Evolutionary conservation across 2,113 vertebrate genomes (phyloP), one percentile per base, ranked within the genome.

Genomic region (Egretta garzetta): DNA sequence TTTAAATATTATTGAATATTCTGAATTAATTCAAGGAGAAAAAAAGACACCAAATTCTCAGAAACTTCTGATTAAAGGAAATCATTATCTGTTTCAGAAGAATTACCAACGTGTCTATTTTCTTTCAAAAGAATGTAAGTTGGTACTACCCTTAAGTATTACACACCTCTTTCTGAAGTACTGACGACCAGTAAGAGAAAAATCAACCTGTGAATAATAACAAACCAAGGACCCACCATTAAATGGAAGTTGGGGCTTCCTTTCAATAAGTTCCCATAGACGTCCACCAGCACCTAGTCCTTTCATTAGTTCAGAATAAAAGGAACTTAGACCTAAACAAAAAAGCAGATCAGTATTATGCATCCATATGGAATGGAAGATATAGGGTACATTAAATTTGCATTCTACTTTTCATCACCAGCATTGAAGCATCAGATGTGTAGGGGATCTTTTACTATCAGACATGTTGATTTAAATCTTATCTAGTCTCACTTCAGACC

Each of bases 251-350:
- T 98, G 97, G 0, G 99, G 99, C 50, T 99, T 98, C 89, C 99
- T 98, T 95, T 99, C 99, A 66, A 99, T 96, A 83, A 99, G 98
- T 96, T 99, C 98, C 99, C 99, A 99, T 4, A 99, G 98, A 80
- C 99, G 98, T n/a, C 98, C 85, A 68, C 99, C 99, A 1, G 99
- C 99, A 62, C 99, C 99, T 68, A 99, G 98, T 39, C 99, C 99
- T 94, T 99, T 99, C 99, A 99, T 99, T 79, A 99, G 97, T 96
- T 99, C 99, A 1, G 99, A 99, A 97, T 99, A 99, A 98, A 99
- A 99, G 6, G 99, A 99, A 97, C 99, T 99, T 75, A 99, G 94
- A 86, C 99, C 99, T 99, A 92, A 76, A 90, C 11, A 84, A 71
- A 93, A 43, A 86, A 80, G 20, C 41, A 93, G 35, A 85, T 43